Percentiles rank a stretch among this genome's conserved stretches.
phyloP scores from a whole-genome alignment of 2,113 vertebrate species.

The Gulo gulo region DNA sequence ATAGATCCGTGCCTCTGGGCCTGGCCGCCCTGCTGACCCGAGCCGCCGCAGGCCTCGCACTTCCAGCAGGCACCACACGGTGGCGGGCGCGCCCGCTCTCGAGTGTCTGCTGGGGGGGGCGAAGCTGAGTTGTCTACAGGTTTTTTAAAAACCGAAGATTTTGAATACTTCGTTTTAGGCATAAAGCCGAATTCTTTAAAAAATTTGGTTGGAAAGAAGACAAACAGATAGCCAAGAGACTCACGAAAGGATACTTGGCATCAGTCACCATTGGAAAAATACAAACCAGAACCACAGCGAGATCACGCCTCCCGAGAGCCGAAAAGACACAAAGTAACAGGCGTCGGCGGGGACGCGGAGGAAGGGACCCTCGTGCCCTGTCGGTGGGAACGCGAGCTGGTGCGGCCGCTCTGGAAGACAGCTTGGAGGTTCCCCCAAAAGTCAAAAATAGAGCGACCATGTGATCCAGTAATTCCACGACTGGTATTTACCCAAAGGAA shows the following conservation, averaged over 20 bases:
- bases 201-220: background rate
- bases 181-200: background rate
- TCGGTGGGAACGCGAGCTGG: background rate
- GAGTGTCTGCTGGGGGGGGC: background rate
- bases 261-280: background rate
- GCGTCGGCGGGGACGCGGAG: background rate
- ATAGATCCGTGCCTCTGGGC: no score
- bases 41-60: accelerated
- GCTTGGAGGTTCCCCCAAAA: background rate
- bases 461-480: background rate
- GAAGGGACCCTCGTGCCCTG: background rate
- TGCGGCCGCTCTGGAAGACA: background rate
- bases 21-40: background rate
- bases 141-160: background rate
- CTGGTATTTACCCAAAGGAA: background rate
- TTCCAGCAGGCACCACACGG: background rate
- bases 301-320: no score
- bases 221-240: background rate
- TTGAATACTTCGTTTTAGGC: background rate
- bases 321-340: background rate
- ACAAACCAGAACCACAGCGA: background rate
- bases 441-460: background rate
- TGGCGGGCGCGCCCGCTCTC: background rate
- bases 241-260: background rate
- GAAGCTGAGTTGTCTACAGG: background rate